Conservation (phyloP, 35 echinoderm and acorn worm species). For the Apostichopus californicus region DNA sequence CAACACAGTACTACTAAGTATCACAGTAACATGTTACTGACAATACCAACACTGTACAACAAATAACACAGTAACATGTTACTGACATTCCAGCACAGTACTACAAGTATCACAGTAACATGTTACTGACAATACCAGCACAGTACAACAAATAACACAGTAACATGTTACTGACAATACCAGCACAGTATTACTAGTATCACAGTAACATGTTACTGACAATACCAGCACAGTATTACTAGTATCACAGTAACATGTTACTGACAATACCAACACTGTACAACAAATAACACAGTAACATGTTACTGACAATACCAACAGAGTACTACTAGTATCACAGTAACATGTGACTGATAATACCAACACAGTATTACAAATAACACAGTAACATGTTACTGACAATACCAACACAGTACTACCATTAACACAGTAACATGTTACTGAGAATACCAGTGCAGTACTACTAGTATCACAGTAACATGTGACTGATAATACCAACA, state of each 20-base stretch:
- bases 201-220: no score
- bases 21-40: background rate
- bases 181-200: no score
- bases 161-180: no score
- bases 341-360: no score
- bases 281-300: background rate
- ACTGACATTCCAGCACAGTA: background rate
- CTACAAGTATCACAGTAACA: background rate
- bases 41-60: no score
- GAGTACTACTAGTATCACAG: no score
- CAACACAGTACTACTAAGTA: background rate
- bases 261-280: background rate
- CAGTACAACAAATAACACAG: no score
- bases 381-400: background rate
- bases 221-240: background rate
- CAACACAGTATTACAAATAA: background rate
- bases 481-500: background rate
- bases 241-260: background rate
- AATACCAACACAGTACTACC: no score
- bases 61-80: no score
- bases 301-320: background rate
- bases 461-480: no score
- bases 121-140: background rate
- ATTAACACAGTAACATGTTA: no score
- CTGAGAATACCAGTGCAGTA: no score